These are phyloP conservation scores for Acromyrmex echinatior DNA, from an alignment of 1,140 invertebrate species.

Conservation along the genomic window DNA sequence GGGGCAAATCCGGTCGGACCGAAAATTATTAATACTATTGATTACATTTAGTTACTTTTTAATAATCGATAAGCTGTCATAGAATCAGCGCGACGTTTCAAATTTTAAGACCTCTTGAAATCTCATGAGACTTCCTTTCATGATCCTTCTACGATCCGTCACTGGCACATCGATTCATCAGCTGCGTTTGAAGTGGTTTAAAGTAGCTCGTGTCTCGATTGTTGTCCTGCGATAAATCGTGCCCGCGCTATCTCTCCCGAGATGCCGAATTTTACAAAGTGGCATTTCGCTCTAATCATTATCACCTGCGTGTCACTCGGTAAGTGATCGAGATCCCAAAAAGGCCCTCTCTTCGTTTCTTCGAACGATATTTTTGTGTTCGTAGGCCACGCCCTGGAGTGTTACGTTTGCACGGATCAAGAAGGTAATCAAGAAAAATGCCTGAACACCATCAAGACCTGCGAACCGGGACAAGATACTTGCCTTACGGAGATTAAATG, in stretches of 20 bases:
- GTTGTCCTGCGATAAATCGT: not conserved
- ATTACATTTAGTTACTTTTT: not conserved
- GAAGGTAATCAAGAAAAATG: slow-evolving; percentile 98
- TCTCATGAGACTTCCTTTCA: not conserved
- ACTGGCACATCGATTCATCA: not conserved
- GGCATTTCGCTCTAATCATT: slow-evolving; percentile 28
- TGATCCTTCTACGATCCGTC: not conserved
- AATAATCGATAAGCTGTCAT: not conserved
- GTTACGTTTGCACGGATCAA: slow-evolving; percentile 97
- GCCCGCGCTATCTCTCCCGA: not conserved
- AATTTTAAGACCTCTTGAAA: not conserved
- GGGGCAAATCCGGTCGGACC: too few species aligned
- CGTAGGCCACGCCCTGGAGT: slow-evolving; percentile 92
- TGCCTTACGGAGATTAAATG: slow-evolving; percentile 96
- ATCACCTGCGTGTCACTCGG: slow-evolving; percentile 37
- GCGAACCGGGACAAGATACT: slow-evolving; percentile 94
- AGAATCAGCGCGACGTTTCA: not conserved
- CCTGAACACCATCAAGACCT: slow-evolving; percentile 96
- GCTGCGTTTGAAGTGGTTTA: not conserved
- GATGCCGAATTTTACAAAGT: slow-evolving; percentile 33
- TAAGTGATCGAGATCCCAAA: slow-evolving; percentile 29
- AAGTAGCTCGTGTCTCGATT: slow-evolving; percentile 3
- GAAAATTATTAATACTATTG: not conserved
- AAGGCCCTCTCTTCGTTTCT: not conserved
- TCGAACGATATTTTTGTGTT: slow-evolving; percentile 45